A percentile compares a stretch with the other conserved stretches of the same genome.
Evolutionary conservation across 1,140 invertebrate species (phyloP).

Genomic region (Arion vulgaris): DNA sequence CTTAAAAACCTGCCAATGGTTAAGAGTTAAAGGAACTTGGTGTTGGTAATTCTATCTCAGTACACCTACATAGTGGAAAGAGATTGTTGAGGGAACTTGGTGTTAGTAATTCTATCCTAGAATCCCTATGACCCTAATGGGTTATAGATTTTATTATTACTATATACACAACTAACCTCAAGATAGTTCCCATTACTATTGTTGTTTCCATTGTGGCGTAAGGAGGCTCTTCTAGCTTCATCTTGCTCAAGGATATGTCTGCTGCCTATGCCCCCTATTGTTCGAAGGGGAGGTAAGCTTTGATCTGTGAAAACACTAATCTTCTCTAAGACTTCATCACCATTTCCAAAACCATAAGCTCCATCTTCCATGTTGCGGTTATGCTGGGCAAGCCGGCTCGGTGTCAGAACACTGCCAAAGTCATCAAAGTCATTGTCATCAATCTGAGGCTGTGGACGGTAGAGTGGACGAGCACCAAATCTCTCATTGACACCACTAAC

Average conservation of each 20-base stretch:
- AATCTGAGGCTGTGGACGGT: conserved; percentile 47
- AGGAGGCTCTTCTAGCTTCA: conserved; percentile 41
- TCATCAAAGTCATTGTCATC: conserved; percentile 40
- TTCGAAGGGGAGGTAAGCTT: conserved; percentile 54
- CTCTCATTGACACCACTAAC: conserved; percentile 46
- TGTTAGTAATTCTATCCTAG: no score
- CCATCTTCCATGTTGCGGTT: conserved; percentile 56
- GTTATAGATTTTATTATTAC: no score
- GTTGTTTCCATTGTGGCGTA: conserved; percentile 46
- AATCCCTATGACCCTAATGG: no score
- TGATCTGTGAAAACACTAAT: conserved; percentile 56
- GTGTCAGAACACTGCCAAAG: conserved; percentile 55
- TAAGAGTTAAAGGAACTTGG: no score
- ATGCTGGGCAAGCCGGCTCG: conserved; percentile 67
- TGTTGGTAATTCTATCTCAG: no score
- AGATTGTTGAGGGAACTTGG: no score
- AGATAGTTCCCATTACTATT: conserved; percentile 22
- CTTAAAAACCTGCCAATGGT: no score
- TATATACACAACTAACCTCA: conserved; percentile 48
- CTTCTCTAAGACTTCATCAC: conserved; percentile 55
- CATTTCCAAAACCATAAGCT: conserved; percentile 52
- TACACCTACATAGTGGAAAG: no score
- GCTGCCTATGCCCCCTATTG: conserved; percentile 26
- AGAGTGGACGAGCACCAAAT: conserved; percentile 48
- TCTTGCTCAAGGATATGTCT: conserved; percentile 39